Conservation (phyloP, 2,113 vertebrate genomes). For the Struthio camelus region DNA sequence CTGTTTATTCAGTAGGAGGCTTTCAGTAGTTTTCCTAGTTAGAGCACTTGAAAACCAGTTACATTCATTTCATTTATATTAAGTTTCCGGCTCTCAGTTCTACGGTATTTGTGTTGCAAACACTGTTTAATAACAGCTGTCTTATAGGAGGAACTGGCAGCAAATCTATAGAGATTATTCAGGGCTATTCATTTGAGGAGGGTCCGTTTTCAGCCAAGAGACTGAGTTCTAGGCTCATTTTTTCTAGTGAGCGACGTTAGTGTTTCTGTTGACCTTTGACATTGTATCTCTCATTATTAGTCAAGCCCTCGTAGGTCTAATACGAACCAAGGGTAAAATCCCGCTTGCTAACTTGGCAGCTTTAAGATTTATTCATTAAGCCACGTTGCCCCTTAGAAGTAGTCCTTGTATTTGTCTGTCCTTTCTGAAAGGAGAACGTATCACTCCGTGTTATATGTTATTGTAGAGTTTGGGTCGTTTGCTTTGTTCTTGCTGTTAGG, state of each 20-base stretch:
- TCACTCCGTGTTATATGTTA: neutral
- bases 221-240: neutral
- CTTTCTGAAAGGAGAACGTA: neutral
- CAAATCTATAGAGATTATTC: neutral
- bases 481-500: neutral
- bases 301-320: neutral
- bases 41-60: neutral
- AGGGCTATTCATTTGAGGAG: neutral
- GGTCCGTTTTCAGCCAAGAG: neutral
- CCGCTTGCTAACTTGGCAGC: neutral
- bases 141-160: neutral
- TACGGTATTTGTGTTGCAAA: neutral
- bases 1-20: neutral
- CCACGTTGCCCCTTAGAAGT: neutral
- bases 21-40: neutral
- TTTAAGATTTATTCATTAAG: neutral
- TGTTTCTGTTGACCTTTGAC: neutral
- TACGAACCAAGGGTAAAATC: neutral
- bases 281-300: neutral
- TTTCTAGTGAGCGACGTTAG: neutral
- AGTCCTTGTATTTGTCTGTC: neutral
- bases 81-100: neutral
- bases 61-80: neutral
- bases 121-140: neutral
- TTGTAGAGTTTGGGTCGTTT: neutral